Evolutionary conservation across 2,888 invertebrate species (phyloP).

Genomic region (Papilio gigon): DNA sequence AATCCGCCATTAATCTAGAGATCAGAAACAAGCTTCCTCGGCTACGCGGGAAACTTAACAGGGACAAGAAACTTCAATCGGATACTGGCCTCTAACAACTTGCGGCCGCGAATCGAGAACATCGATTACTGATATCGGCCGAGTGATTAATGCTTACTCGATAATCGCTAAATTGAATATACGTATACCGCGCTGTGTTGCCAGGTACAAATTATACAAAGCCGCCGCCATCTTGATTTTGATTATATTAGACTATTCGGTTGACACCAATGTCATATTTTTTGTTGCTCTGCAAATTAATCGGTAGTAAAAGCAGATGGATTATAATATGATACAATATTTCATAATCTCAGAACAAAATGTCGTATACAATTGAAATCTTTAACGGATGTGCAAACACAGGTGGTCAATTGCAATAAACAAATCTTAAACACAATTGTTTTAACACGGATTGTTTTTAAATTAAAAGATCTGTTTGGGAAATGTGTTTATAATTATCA

Average conservation of each 20-base stretch:
- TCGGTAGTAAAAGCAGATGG: not conserved
- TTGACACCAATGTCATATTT: constrained; percentile 37
- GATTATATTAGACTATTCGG: constrained; percentile 48
- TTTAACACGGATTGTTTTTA: no score
- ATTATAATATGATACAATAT: no score
- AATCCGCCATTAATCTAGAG: constrained; percentile 38
- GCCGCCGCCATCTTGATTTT: constrained; percentile 46
- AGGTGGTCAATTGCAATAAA: no score
- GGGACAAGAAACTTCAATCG: constrained; percentile 13
- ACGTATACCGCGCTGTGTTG: constrained; percentile 48
- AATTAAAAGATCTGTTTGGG: no score
- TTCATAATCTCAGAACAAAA: no score
- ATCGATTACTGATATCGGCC: constrained; percentile 31
- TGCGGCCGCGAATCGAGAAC: constrained; percentile 19
- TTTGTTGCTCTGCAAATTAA: no score
- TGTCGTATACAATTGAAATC: no score
- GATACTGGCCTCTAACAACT: constrained; percentile 23
- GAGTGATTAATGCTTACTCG: constrained; percentile 50
- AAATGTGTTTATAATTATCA: no score
- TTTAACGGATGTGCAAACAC: no score
- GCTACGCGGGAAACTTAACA: constrained; percentile 35
- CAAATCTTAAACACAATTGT: no score
- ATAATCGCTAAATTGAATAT: constrained; percentile 51
- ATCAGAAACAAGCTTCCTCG: constrained; percentile 34
- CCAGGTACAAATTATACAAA: constrained; percentile 60